These are phyloP conservation scores for Garrulus glandarius DNA, from an alignment of 2,797 vertebrate species.

Conservation along the genomic window DNA sequence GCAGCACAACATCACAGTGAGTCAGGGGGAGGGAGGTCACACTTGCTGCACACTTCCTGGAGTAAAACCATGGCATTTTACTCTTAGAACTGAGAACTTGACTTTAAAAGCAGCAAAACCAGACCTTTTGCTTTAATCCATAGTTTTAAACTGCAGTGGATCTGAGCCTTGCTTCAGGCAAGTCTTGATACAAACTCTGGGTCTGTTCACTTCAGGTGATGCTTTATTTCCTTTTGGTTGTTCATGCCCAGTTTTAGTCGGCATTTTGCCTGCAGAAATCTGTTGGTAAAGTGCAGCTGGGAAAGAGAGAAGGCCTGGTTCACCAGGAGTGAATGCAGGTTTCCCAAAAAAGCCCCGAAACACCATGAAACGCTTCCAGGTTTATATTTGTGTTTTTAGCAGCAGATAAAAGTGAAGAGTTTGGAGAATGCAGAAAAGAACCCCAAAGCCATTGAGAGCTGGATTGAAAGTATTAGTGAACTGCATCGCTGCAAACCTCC, in stretches of 20 bases:
- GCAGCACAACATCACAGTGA: slow-evolving; percentile 85
- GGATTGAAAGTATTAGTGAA: slow-evolving; percentile 92
- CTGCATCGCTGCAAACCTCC: slow-evolving; percentile 91
- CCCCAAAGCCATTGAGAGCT: slow-evolving; percentile 87
- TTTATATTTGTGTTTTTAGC: slow-evolving; percentile 26
- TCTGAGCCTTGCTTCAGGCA: neutral
- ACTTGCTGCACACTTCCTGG: neutral
- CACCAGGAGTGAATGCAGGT: neutral
- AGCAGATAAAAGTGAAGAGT: slow-evolving; percentile 92
- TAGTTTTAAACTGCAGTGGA: neutral
- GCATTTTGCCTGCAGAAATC: neutral
- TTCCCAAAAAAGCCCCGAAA: neutral
- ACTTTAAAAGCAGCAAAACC: neutral
- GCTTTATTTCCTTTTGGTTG: neutral
- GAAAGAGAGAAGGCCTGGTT: neutral
- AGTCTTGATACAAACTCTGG: neutral
- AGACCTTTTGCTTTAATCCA: neutral
- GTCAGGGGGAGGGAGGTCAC: neutral
- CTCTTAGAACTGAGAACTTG: neutral
- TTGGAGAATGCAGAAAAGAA: slow-evolving; percentile 86
- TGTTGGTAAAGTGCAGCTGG: neutral
- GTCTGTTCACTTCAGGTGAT: neutral
- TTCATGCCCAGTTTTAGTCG: neutral
- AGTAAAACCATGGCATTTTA: neutral
- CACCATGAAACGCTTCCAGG: neutral